Evolutionary conservation across 2,888 invertebrate species (phyloP).

Genomic region (Ptychoptera contaminata): DNA sequence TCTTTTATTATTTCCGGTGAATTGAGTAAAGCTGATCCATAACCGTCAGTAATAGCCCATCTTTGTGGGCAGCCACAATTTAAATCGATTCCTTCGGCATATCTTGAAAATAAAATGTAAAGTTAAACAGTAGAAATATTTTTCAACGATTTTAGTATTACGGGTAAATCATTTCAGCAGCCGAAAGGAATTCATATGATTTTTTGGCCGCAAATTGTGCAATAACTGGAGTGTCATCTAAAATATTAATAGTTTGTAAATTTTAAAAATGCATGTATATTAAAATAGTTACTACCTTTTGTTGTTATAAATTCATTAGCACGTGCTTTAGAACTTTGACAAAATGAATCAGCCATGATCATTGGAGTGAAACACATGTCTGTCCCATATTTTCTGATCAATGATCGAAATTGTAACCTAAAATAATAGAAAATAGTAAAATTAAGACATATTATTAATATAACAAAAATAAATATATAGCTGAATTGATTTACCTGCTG

Average conservation of each 20-base stretch:
- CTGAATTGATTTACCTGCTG: conserved; percentile 45
- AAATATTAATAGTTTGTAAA: conserved; percentile 8
- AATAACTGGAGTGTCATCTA: conserved; percentile 69
- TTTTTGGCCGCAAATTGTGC: conserved; percentile 92
- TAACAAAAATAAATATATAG: conserved; percentile 1
- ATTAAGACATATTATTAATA: conserved; percentile 3
- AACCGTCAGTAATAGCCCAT: conserved; percentile 86
- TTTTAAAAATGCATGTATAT: background rate
- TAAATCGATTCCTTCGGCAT: conserved; percentile 82
- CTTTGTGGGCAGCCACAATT: conserved; percentile 97
- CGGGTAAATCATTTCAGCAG: conserved; percentile 68
- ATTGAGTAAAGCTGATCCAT: conserved; percentile 68
- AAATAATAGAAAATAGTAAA: conserved; percentile 14
- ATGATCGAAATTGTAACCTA: conserved; percentile 58
- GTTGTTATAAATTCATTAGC: conserved; percentile 66
- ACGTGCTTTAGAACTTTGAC: conserved; percentile 74
- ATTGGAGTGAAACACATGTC: conserved; percentile 91
- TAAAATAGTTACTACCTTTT: conserved; percentile 20
- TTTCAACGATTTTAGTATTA: conserved; percentile 27
- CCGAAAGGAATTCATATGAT: conserved; percentile 64
- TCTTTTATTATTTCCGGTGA: conserved; percentile 73
- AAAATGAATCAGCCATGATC: conserved; percentile 91
- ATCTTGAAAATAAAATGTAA: conserved; percentile 31
- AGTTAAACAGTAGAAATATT: conserved; percentile 4
- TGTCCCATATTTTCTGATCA: conserved; percentile 66